Percentiles rank a stretch among this genome's conserved stretches.
Conservation (phyloP, 2,797 vertebrate species). For the Basileuterus tristriatus region DNA sequence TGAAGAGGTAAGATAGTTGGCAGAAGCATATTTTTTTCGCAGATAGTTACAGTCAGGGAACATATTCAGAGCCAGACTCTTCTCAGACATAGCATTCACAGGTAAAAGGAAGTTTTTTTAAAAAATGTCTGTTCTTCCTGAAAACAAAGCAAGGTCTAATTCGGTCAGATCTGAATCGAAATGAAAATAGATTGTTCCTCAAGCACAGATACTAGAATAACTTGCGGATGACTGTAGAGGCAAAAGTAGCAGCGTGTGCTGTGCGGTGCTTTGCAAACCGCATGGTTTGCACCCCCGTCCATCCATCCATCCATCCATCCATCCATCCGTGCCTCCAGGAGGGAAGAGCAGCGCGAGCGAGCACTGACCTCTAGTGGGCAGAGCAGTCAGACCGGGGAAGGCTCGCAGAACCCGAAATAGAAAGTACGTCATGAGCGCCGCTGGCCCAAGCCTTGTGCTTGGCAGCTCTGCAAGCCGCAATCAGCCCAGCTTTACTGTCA, state of each 20-base stretch:
- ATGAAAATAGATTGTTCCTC: not conserved
- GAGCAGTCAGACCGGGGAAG: not conserved
- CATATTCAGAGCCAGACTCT: not conserved
- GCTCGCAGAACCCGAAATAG: not conserved
- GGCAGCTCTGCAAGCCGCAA: not conserved
- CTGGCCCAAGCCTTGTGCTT: not conserved
- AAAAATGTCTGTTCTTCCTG: not conserved
- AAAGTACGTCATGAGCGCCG: rapidly evolving
- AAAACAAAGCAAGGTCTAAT: not conserved
- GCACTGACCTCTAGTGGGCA: slow-evolving; percentile 47
- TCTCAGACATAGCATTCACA: not conserved
- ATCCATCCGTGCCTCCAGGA: not conserved
- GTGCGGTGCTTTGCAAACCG: not conserved
- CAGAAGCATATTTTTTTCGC: not conserved
- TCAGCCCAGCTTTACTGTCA: not conserved
- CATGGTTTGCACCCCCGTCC: rapidly evolving
- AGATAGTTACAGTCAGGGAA: not conserved
- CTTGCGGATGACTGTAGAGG: not conserved
- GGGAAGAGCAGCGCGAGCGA: not conserved
- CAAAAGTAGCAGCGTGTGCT: not conserved
- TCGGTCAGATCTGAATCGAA: not conserved
- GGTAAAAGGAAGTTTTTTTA: not conserved
- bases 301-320: rapidly evolving
- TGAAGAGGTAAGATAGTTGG: not conserved
- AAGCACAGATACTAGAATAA: not conserved